A percentile compares a stretch with the other conserved stretches of the same genome.
Conservation (phyloP, 2,888 invertebrate genomes). For the Seira ritae region DNA sequence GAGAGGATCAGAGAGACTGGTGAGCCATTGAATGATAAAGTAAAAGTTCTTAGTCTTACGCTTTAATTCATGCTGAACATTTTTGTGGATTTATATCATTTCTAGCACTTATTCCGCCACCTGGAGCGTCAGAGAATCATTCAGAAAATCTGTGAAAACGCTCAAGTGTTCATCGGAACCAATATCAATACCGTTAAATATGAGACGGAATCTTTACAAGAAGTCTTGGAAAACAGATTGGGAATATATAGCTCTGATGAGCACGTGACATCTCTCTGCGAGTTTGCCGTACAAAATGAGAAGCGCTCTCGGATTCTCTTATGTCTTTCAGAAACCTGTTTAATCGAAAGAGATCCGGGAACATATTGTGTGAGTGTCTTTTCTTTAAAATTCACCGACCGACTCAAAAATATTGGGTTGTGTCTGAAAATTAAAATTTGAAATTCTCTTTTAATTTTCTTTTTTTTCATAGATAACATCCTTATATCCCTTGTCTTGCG, state of each 20-base stretch:
- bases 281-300: constrained; percentile 96
- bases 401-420: constrained; percentile 14
- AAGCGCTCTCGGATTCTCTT: constrained; percentile 88
- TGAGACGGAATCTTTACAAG: constrained; percentile 89
- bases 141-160: constrained; percentile 89
- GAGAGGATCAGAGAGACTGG: constrained; percentile 70
- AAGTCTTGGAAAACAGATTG: constrained; percentile 91
- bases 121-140: constrained; percentile 91
- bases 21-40: constrained; percentile 43
- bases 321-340: constrained; percentile 95
- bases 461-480: constrained; percentile 65
- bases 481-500: constrained; percentile 78
- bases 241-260: constrained; percentile 97
- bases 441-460: too few relatives aligned
- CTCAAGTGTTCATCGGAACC: constrained; percentile 87
- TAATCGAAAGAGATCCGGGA: constrained; percentile 97
- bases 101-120: constrained; percentile 89
- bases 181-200: constrained; percentile 86
- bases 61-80: too few relatives aligned
- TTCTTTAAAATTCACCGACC: too few relatives aligned
- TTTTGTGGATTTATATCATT: not conserved
- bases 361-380: constrained; percentile 84
- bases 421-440: not conserved
- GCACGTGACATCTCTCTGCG: constrained; percentile 95
- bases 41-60: not conserved